A percentile compares a stretch with the other conserved stretches of the same genome.
Conservation (phyloP, 2,797 vertebrate species). For the Spondyliosoma cantharus region DNA sequence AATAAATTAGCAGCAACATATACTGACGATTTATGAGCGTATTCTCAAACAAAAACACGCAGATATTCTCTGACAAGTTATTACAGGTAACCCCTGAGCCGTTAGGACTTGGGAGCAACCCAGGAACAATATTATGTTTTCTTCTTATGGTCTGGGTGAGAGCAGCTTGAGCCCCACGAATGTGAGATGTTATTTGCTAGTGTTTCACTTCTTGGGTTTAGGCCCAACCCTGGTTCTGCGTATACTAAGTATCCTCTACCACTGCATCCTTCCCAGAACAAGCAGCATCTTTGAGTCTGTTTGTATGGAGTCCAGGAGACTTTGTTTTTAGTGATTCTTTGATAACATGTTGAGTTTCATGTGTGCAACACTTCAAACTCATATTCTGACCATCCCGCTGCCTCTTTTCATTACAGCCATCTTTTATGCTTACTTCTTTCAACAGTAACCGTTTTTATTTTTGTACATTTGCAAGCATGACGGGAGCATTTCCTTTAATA, state of each 20-base stretch:
- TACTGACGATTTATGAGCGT: conserved; percentile 15
- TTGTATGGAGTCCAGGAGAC: conserved; percentile 11
- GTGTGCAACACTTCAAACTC: conserved; percentile 21
- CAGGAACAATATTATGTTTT: conserved; percentile 64
- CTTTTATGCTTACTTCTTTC: conserved; percentile 32
- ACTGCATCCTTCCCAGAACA: conserved; percentile 17
- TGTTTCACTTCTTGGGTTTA: conserved; percentile 33
- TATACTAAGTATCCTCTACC: conserved; percentile 34
- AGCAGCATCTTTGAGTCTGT: conserved; percentile 16
- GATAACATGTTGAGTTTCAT: conserved; percentile 13
- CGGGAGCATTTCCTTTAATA: conserved; percentile 18
- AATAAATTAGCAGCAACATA: conserved; percentile 52
- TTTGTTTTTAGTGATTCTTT: conserved; percentile 19
- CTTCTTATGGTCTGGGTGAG: conserved; percentile 3
- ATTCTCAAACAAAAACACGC: conserved; percentile 53
- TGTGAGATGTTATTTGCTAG: conserved; percentile 38
- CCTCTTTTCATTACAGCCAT: conserved; percentile 37
- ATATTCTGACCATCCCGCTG: conserved; percentile 20
- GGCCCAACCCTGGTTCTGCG: conserved; percentile 4
- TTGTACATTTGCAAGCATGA: conserved; percentile 39
- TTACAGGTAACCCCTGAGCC: conserved; percentile 50
- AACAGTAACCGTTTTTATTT: conserved; percentile 26
- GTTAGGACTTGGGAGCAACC: conserved; percentile 48
- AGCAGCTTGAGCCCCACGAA: conserved; percentile 34
- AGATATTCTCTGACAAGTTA: conserved; percentile 43